These are phyloP conservation scores for Drosophila nebulosa DNA, from an alignment of 1,140 invertebrate genomes.

Conservation along the genomic window DNA sequence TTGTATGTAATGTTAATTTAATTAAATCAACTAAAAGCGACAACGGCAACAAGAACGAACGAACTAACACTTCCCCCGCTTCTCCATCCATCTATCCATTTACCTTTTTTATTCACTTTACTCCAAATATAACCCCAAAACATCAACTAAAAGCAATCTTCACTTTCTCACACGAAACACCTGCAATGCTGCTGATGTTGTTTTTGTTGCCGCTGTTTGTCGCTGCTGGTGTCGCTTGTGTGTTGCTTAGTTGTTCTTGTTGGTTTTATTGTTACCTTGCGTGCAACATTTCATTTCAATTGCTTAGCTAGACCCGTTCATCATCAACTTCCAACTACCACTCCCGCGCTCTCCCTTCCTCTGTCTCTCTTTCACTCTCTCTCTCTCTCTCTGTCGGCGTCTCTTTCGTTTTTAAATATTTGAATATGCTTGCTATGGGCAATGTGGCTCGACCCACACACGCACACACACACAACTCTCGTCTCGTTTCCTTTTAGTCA, in stretches of 20 bases:
- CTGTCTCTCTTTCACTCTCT: background rate
- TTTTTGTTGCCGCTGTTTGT: background rate
- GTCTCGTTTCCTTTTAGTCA: background rate
- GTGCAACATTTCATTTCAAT: conserved; percentile 14
- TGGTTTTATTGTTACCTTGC: conserved; percentile 11
- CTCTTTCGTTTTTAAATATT: background rate
- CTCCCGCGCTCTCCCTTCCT: background rate
- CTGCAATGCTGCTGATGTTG: background rate
- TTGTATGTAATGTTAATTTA: conserved; percentile 2
- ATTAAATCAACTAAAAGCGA: conserved; percentile 10
- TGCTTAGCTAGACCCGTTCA: background rate
- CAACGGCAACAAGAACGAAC: background rate
- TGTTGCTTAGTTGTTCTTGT: background rate
- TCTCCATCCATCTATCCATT: background rate
- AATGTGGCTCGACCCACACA: background rate
- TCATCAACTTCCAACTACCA: background rate
- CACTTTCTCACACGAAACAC: conserved; percentile 11
- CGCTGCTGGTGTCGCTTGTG: background rate
- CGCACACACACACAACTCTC: background rate
- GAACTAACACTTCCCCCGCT: background rate
- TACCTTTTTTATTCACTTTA: background rate
- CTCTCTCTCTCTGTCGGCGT: background rate
- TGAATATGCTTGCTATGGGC: background rate
- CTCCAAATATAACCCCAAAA: background rate
- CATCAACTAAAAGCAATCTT: background rate